Evolutionary conservation across 1,140 invertebrate genomes (phyloP), one percentile per base, ranked within the genome.

Genomic region (Drosophila micromelanica): DNA sequence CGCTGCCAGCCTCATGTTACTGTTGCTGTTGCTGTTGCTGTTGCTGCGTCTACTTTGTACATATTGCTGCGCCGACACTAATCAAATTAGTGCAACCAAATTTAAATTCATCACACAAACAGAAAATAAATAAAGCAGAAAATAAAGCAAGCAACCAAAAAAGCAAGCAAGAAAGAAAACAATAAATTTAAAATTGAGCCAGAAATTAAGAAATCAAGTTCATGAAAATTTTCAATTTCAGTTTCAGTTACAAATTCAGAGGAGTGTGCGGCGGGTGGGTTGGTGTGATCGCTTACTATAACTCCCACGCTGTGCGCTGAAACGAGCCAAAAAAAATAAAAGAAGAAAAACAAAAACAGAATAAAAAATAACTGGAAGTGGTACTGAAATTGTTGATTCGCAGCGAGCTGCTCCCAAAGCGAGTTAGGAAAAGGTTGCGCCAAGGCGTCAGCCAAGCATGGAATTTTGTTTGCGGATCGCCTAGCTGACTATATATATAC

Each of bases 131-230:
- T 38, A 46, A 35, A 60, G 27, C 57, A 23, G 30, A 46, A 60
- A 60, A 45, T 32, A 13, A 55, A 57, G 35, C 17, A 40, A 23
- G 23, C 3, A 23, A 40, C 49, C 5, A 17, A 23, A 38, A 38
- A 12, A 38, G 3, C 38, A n/a, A 32, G 1, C 15, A 23, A 43
- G 8, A 17, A 13, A 27, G 11, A 42, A 35, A 13, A 84, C 79
- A 84, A 78, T 27, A 27, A 27, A 27, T 27, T 81, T 81, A 65
- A 60, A 52, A 80, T 12, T 45, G 40, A 3, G 15, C 20, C 37
- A 32, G 6, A 78, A 81, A 86, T 87, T 78, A 87, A 82, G 81
- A 86, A 78, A 82, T 87, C 82, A 86, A 86, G 81, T 86, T 85
- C 81, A 85, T 78, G 62, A 71, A 62, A 63, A 71, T 60, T 65